A percentile compares a stretch with the other conserved stretches of the same genome.
These are phyloP conservation scores for Strix aluco DNA, from an alignment of 2,113 vertebrate species.

Conservation along the genomic window DNA sequence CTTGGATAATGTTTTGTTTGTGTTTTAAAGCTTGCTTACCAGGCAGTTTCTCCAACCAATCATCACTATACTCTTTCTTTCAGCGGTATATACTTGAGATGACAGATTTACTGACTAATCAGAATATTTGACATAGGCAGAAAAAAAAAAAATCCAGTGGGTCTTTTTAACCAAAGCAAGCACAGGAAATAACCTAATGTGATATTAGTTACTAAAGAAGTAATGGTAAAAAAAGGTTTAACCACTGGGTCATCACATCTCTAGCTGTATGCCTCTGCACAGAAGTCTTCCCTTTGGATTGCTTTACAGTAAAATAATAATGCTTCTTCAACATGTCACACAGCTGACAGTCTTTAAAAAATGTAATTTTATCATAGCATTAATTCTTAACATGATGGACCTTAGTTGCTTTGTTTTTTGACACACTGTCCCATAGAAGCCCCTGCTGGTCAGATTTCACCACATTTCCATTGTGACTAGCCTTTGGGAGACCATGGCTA, in stretches of 20 bases:
- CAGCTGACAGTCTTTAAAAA: neutral
- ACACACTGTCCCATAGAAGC: neutral
- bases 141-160: neutral
- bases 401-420: neutral
- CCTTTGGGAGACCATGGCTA: neutral
- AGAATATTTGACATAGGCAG: neutral
- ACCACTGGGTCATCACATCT: neutral
- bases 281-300: neutral
- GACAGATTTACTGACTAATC: neutral
- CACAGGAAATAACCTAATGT: neutral
- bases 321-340: neutral
- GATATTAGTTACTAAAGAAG: neutral
- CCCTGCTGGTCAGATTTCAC: neutral
- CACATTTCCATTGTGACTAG: neutral
- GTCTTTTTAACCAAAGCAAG: neutral
- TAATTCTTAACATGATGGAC: neutral
- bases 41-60: neutral
- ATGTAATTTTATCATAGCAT: neutral
- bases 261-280: neutral
- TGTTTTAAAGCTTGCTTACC: constrained; percentile 18
- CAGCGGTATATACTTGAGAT: neutral
- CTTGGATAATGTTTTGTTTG: constrained; percentile 12
- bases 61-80: neutral
- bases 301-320: neutral
- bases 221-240: neutral